Conservation (phyloP, 2,113 vertebrate genomes). For the Hylia prasina region DNA sequence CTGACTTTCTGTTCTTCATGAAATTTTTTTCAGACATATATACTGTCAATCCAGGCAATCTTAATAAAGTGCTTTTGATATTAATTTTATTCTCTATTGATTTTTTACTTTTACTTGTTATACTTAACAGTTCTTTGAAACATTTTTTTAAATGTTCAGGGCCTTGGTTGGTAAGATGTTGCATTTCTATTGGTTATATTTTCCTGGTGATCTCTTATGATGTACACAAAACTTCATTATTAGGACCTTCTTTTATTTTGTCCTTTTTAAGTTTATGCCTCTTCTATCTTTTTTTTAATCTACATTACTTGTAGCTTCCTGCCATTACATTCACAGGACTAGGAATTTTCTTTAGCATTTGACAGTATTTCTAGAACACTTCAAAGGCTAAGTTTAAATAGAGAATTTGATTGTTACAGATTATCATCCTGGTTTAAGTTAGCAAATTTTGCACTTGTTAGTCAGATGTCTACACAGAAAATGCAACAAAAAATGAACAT, state of each 20-base stretch:
- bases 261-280: background rate
- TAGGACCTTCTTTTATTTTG: background rate
- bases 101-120: background rate
- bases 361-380: background rate
- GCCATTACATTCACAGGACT: background rate
- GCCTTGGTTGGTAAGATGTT: background rate
- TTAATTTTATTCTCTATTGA: background rate
- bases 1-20: background rate
- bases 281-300: rapidly evolving
- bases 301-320: background rate
- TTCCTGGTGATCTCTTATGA: background rate
- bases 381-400: background rate
- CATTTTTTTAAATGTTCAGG: background rate
- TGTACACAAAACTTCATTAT: background rate
- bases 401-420: background rate
- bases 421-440: background rate
- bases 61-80: background rate
- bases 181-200: background rate
- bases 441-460: background rate
- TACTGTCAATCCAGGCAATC: background rate
- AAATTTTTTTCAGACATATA: background rate
- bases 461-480: background rate
- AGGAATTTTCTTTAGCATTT: background rate
- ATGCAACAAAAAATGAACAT: background rate
- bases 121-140: background rate